Percentiles rank a stretch among this genome's conserved stretches.
These are phyloP conservation scores for Plebejus melissa DNA, from an alignment of 2,888 invertebrate genomes.

Conservation along the genomic window DNA sequence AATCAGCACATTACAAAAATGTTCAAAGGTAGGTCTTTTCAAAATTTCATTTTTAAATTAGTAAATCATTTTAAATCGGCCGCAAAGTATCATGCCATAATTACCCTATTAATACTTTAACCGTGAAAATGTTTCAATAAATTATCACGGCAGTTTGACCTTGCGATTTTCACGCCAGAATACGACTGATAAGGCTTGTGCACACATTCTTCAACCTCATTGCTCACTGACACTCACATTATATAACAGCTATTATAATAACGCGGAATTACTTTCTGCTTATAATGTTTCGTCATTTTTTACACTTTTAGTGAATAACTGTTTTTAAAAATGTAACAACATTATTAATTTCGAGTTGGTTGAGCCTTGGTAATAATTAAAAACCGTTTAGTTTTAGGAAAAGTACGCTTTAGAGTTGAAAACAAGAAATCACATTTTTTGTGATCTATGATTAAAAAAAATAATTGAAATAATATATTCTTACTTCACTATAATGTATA, in stretches of 20 bases:
- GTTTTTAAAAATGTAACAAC: neutral
- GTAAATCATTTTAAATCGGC: too few species aligned
- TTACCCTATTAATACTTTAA: neutral
- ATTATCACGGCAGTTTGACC: constrained; percentile 3
- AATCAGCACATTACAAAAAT: neutral
- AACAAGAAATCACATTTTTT: neutral
- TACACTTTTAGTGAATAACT: neutral
- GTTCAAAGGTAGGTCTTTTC: too few species aligned
- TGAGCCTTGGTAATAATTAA: neutral
- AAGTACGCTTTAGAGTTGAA: neutral
- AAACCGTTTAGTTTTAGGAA: neutral
- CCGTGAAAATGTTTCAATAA: neutral
- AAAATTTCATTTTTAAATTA: too few species aligned
- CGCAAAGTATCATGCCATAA: too few species aligned
- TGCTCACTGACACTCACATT: constrained; percentile 9
- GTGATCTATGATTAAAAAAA: too few species aligned
- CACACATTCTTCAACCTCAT: constrained; percentile 16
- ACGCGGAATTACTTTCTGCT: constrained; percentile 13
- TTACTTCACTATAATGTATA: too few species aligned
- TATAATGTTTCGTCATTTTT: neutral
- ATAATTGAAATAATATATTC: too few species aligned
- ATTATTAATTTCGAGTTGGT: neutral
- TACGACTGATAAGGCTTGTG: constrained; percentile 10
- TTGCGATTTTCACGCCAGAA: constrained; percentile 6
- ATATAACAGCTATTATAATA: constrained; percentile 15